Conservation (phyloP, 2,888 invertebrate species). For the Dione juno region DNA sequence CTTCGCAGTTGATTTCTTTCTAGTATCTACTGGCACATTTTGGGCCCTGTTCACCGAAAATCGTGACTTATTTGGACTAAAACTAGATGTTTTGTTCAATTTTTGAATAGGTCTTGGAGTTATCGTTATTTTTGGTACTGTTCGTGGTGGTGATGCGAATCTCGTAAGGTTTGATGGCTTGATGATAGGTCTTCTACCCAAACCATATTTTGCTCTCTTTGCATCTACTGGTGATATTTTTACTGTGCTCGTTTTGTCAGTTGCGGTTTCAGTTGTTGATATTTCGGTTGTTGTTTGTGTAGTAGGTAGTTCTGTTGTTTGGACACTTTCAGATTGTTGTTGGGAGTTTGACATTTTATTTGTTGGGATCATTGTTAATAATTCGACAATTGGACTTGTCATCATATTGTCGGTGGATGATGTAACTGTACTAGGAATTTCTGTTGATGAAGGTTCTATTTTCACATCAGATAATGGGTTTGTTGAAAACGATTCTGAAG, state of each 20-base stretch:
- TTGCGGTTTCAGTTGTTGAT: constrained; percentile 46
- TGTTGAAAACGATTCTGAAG: constrained; percentile 45
- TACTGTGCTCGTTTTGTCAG: constrained; percentile 65
- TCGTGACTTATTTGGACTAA: constrained; percentile 66
- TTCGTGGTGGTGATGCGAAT: constrained; percentile 52
- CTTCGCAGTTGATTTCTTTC: constrained; percentile 59
- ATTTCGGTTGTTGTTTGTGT: constrained; percentile 44
- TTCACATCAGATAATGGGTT: constrained; percentile 54
- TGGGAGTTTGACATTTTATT: constrained; percentile 28
- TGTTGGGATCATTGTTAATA: constrained; percentile 45
- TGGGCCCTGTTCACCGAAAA: constrained; percentile 68
- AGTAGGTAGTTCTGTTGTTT: constrained; percentile 46
- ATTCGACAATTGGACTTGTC: constrained; percentile 46
- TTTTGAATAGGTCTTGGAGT: constrained; percentile 59
- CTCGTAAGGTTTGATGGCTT: constrained; percentile 67
- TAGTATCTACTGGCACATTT: constrained; percentile 74
- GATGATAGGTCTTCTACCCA: constrained; percentile 66
- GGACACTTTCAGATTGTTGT: constrained; percentile 18
- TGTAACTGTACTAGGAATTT: constrained; percentile 45
- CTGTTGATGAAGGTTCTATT: constrained; percentile 47
- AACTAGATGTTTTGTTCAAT: constrained; percentile 67
- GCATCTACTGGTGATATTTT: constrained; percentile 63
- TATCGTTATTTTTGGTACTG: constrained; percentile 60
- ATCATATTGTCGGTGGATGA: constrained; percentile 45
- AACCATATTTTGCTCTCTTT: constrained; percentile 72